phyloP scores from a whole-genome alignment of 2,113 vertebrate species.

The Dasyornis broadbenti region DNA sequence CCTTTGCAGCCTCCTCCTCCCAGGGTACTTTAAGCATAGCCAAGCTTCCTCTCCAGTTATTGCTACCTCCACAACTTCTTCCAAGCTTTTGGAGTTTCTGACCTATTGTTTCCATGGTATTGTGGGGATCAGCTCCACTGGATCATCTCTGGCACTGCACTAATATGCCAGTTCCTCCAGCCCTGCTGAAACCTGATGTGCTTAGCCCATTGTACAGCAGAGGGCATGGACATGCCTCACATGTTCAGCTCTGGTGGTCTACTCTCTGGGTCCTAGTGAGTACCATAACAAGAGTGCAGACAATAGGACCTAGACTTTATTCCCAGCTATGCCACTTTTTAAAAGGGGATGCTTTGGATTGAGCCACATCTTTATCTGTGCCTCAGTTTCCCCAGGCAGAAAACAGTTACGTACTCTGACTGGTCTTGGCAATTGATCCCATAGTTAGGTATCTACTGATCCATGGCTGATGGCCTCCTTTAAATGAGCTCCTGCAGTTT shows the following conservation, averaged over 20 bases:
- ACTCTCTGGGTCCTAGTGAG: neutral
- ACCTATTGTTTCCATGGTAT: neutral
- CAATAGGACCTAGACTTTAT: neutral
- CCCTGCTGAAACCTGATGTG: neutral
- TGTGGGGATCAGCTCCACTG: neutral
- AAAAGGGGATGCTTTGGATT: neutral
- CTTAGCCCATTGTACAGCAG: neutral
- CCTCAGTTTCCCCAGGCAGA: neutral
- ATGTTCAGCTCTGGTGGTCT: neutral
- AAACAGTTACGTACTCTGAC: neutral
- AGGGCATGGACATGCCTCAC: rapidly evolving
- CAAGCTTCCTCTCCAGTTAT: neutral
- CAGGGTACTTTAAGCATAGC: neutral
- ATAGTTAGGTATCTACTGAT: neutral
- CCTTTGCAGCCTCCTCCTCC: neutral
- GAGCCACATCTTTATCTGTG: neutral
- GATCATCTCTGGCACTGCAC: neutral
- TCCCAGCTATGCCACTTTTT: neutral
- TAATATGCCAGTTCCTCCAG: neutral
- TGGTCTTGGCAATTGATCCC: neutral
- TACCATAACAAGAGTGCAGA: neutral
- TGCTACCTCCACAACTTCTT: neutral
- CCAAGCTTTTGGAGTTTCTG: neutral
- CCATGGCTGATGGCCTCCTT: neutral
- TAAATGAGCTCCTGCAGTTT: neutral